These are phyloP conservation scores for Rhingia rostrata DNA, from an alignment of 2,888 invertebrate species.

Conservation along the genomic window DNA sequence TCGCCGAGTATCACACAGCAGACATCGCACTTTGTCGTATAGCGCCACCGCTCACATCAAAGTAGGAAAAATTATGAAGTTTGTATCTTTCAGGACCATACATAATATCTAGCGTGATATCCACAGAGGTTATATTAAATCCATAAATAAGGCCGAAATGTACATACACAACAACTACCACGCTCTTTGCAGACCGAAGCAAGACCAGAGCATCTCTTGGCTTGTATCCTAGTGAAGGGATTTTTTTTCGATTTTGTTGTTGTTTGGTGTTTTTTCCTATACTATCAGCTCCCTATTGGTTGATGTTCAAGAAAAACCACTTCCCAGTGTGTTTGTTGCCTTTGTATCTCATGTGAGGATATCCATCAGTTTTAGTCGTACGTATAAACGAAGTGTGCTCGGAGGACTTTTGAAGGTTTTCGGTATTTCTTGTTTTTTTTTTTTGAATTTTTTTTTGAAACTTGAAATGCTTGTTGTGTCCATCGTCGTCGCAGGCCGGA, in stretches of 20 bases:
- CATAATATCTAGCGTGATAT: conserved; percentile 67
- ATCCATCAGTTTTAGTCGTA: conserved; percentile 48
- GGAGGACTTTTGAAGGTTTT: conserved; percentile 16
- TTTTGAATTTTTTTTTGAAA: conserved; percentile 42
- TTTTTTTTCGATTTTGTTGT: conserved; percentile 44
- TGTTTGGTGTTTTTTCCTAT: neutral
- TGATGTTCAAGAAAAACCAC: conserved; percentile 34
- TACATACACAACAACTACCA: conserved; percentile 39
- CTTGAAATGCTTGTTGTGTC: conserved; percentile 64
- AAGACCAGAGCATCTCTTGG: conserved; percentile 42
- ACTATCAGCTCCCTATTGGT: conserved; percentile 2
- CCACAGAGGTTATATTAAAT: conserved; percentile 72
- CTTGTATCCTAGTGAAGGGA: conserved; percentile 39
- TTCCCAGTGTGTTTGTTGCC: conserved; percentile 35
- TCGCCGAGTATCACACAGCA: conserved; percentile 33
- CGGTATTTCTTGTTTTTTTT: conserved; percentile 10
- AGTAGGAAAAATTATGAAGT: conserved; percentile 72
- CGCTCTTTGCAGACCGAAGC: conserved; percentile 4
- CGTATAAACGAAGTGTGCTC: conserved; percentile 5
- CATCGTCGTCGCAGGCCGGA: conserved; percentile 65
- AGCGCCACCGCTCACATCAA: conserved; percentile 58
- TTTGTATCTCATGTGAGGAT: conserved; percentile 49
- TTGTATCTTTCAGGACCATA: conserved; percentile 68
- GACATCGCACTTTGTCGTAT: conserved; percentile 35
- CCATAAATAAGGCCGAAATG: conserved; percentile 66